Percentiles rank a stretch among this genome's conserved stretches.
Evolutionary conservation across 2,888 invertebrate genomes (phyloP).

Genomic region (Ceraclea dissimilis): DNA sequence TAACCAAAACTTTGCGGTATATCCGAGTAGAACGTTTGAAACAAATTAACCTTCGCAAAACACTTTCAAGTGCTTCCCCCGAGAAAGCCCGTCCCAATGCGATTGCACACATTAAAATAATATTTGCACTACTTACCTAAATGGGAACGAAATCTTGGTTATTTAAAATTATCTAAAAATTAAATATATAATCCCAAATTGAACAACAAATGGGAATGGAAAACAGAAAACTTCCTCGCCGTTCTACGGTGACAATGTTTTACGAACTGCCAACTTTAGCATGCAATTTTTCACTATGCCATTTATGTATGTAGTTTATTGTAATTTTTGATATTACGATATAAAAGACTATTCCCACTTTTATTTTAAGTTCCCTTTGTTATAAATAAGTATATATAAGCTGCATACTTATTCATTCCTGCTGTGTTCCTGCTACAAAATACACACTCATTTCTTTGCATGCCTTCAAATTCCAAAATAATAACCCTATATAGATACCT

Average conservation of each 20-base stretch:
- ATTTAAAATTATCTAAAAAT: constrained; percentile 19
- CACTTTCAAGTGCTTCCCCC: constrained; percentile 4
- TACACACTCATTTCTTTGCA: no score
- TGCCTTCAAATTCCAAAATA: no score
- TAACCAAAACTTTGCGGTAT: constrained; percentile 1
- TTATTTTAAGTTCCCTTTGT: no score
- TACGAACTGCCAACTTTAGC: constrained; percentile 32
- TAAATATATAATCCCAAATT: constrained; percentile 32
- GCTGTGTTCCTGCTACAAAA: no score
- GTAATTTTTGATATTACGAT: no score
- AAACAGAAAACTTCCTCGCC: constrained; percentile 52
- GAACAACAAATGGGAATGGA: constrained; percentile 42
- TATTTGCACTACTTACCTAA: constrained; percentile 12
- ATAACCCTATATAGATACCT: no score
- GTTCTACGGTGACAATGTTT: constrained; percentile 43
- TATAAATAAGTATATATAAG: no score
- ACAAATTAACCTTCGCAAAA: constrained; percentile 24
- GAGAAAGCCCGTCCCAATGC: not conserved
- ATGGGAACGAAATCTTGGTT: constrained; percentile 22
- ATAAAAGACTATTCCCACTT: no score
- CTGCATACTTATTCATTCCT: no score
- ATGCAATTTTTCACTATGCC: not conserved
- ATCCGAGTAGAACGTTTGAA: constrained; percentile 13
- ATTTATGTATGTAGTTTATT: no score
- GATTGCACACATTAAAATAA: not conserved